Conservation (phyloP, 2,888 invertebrate genomes). For the Epistrophella euchroma region DNA sequence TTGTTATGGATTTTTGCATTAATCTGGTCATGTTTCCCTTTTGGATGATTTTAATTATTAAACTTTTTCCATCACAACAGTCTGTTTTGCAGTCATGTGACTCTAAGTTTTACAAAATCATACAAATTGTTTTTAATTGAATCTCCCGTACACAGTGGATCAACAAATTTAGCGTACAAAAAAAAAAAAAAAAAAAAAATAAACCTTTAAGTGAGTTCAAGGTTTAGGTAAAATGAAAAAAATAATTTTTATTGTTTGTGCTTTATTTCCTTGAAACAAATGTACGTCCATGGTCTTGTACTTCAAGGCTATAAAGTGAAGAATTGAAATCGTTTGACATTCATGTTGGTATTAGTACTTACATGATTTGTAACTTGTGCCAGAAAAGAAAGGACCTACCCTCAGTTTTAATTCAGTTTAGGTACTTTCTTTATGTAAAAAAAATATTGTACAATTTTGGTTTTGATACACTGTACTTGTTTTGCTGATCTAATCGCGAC, state of each 20-base stretch:
- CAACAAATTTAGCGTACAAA: neutral
- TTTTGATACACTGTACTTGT: neutral
- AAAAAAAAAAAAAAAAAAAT: neutral
- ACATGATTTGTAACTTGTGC: no score
- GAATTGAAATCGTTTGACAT: no score
- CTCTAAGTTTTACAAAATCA: neutral
- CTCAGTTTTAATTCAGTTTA: no score
- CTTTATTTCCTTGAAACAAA: no score
- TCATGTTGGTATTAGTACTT: no score
- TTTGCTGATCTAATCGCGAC: conserved; percentile 59
- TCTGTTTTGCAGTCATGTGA: neutral
- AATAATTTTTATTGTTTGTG: no score
- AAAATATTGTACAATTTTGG: neutral
- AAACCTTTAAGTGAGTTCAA: neutral
- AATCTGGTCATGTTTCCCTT: neutral
- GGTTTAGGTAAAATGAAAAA: no score
- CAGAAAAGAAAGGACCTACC: no score
- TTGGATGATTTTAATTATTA: neutral
- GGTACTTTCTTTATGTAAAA: no score
- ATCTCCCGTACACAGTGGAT: neutral
- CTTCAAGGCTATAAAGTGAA: no score
- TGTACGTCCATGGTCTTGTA: no score
- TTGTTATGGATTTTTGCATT: conserved; percentile 13
- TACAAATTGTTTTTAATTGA: conserved; percentile 31
- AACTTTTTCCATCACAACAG: conserved; percentile 1